A percentile compares a stretch with the other conserved stretches of the same genome.
phyloP scores from a whole-genome alignment of 2,797 vertebrate species.

The Pseudocheirus occidentalis region DNA sequence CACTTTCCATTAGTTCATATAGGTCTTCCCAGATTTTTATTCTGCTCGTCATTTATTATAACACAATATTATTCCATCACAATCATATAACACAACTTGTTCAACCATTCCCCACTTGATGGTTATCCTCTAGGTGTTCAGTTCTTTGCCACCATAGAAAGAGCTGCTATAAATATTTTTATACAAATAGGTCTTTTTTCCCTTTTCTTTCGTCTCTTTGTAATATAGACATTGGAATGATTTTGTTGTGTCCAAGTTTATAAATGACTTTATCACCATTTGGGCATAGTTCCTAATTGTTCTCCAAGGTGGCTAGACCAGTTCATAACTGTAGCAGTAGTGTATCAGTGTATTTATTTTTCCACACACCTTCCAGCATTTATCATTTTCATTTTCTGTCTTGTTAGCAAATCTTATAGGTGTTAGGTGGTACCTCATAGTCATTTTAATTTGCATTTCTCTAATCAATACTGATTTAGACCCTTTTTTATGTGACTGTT shows the following conservation, averaged over 20 bases:
- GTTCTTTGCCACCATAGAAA: background rate
- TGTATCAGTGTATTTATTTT: background rate
- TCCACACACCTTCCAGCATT: background rate
- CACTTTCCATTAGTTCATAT: background rate
- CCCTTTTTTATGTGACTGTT: background rate
- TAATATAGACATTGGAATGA: background rate
- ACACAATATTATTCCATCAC: background rate
- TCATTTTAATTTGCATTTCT: background rate
- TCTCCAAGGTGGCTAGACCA: background rate
- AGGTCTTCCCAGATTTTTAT: background rate
- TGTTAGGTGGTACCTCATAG: background rate
- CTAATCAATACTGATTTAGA: background rate
- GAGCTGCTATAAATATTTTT: background rate
- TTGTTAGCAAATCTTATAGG: background rate
- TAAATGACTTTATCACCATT: background rate
- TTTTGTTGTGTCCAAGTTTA: background rate
- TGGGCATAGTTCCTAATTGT: background rate
- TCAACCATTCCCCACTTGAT: background rate
- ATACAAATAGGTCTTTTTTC: background rate
- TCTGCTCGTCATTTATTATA: background rate
- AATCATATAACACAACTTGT: background rate
- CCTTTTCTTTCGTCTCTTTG: background rate
- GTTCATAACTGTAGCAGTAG: background rate
- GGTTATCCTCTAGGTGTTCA: background rate
- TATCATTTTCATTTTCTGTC: background rate